Percentiles rank a stretch among this genome's conserved stretches.
Conservation (phyloP, 1,140 invertebrate species). For the Orussus abietinus region DNA sequence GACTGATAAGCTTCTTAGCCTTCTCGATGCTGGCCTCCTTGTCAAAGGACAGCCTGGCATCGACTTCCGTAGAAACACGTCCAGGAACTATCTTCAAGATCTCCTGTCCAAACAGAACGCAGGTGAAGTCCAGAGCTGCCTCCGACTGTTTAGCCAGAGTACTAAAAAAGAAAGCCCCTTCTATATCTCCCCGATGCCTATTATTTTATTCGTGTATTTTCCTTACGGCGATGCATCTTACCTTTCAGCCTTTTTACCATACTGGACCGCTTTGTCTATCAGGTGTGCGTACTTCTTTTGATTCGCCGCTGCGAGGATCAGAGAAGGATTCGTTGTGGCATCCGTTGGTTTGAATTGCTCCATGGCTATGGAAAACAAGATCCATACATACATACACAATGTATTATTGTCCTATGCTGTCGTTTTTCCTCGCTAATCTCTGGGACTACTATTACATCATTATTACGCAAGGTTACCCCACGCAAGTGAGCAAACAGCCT, state of each 20-base stretch:
- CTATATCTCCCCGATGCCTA: too few species aligned
- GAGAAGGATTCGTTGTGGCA: constrained; percentile 98
- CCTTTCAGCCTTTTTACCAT: constrained; percentile 71
- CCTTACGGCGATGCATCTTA: too few species aligned
- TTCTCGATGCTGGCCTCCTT: constrained; percentile 87
- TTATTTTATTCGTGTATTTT: too few species aligned
- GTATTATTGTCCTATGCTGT: too few species aligned
- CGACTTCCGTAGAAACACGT: constrained; percentile 96
- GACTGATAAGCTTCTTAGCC: constrained; percentile 79
- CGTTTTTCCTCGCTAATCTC: too few species aligned
- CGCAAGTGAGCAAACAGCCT: too few species aligned
- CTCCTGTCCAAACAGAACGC: constrained; percentile 93
- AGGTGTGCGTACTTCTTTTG: constrained; percentile 88
- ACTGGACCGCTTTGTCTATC: constrained; percentile 84
- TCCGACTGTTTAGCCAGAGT: constrained; percentile 67
- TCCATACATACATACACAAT: not conserved
- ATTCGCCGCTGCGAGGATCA: constrained; percentile 89
- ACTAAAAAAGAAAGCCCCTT: constrained; percentile 51
- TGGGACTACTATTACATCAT: too few species aligned
- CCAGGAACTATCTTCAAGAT: constrained; percentile 98
- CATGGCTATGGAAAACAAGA: constrained; percentile 71
- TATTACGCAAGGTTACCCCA: too few species aligned
- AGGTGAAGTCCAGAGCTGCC: constrained; percentile 87
- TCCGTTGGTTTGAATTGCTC: constrained; percentile 97
- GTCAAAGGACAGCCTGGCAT: constrained; percentile 96